Base-by-base conservation (phyloP, 1,140 invertebrate species). In the Bombus cullumanus region DNA sequence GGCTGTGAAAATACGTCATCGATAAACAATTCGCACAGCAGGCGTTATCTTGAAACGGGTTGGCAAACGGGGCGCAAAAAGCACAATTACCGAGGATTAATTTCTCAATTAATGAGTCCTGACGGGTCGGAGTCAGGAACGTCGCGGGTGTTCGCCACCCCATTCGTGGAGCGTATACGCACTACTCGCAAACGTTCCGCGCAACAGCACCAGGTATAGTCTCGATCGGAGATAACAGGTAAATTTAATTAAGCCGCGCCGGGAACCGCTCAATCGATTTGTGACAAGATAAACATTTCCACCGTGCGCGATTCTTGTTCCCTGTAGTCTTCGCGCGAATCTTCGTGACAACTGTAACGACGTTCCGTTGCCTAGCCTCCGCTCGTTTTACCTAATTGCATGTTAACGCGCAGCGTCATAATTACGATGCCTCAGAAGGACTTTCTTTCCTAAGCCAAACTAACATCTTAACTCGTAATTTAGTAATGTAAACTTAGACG, bases 21-120 rank as follows among this genome's bases (percentile, higher is more conserved):
- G 53, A 62, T 68, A 28, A 13, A 28, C 62, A 73, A 73, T 73
- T 41, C 41, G 25, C 22, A 2, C 28, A 39, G 18, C 34, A 12
- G 31, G 31, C 25, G 34, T 77, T 77, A 64, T 39, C 57, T 77
- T 28, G 75, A 77, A 73, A 77, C 57, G 53, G 75, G 57, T 41
- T 77, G 75, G 75, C 37, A 77, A 77, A 53, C 75, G 15, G 62
- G 18, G 57, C 25, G 72, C 39, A 37, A n/a, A 84, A 81, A 75
- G 81, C 68, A 83, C 84, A 88, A 90, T 90, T 90, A 90, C 86
- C 89, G 82, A 66, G 85, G 87, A 90, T 90, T 90, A 90, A 89
- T 90, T 89, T 89, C 87, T 90, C 87, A 83, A 90, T 90, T 90
- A 90, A 90, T 84, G 88, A 88, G 69, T 43, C 62, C 69, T 83